Percentiles rank a stretch among this genome's conserved stretches.
phyloP scores from a whole-genome alignment of 2,113 vertebrate genomes.

The Dinomys branickii region DNA sequence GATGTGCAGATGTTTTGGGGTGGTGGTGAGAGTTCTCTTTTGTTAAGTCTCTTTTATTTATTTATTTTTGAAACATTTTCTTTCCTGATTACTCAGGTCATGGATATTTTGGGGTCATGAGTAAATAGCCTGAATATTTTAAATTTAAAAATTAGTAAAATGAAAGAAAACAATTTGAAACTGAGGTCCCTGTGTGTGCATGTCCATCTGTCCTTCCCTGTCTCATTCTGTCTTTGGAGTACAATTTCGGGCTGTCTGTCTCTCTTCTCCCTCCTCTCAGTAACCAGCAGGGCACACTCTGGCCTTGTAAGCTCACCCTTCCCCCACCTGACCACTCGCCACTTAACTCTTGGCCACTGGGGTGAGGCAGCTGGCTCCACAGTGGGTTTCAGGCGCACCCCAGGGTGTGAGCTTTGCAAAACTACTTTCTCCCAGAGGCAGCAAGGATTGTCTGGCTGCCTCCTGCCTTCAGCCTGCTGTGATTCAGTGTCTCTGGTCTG shows the following conservation, averaged over 20 bases:
- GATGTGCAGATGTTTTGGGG: conserved; percentile 83
- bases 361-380: neutral
- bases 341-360: neutral
- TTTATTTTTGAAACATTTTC: conserved; percentile 40
- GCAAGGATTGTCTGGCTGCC: neutral
- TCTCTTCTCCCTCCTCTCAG: conserved; percentile 17
- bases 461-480: conserved; percentile 28
- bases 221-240: neutral
- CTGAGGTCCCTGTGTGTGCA: neutral
- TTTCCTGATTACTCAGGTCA: conserved; percentile 60
- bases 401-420: conserved; percentile 25
- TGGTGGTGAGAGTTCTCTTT: conserved; percentile 17
- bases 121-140: neutral
- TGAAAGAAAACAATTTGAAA: neutral
- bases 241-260: neutral
- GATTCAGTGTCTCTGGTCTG: conserved; percentile 72
- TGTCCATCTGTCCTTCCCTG: neutral
- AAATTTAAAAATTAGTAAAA: neutral
- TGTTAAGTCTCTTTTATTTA: conserved; percentile 36
- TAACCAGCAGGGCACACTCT: neutral
- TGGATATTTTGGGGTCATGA: neutral
- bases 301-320: neutral
- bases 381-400: neutral
- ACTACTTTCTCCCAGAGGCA: conserved; percentile 44
- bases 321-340: neutral